Evolutionary conservation across 1,140 invertebrate species (phyloP).

Genomic region (Reticulitermes speratus): DNA sequence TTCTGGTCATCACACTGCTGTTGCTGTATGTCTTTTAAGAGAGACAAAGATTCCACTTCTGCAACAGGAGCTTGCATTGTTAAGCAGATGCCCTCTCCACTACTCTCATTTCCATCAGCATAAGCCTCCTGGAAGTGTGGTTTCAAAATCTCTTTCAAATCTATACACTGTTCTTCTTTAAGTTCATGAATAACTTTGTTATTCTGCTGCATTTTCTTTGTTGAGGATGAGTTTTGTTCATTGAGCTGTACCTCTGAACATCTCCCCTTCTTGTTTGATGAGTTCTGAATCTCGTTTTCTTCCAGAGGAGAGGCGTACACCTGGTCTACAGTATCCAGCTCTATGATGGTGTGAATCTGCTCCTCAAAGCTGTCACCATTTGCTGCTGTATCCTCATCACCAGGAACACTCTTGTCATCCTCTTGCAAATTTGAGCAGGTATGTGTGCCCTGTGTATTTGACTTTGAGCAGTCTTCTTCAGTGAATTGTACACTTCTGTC

Average conservation of each 20-base stretch:
- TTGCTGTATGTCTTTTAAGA: background rate
- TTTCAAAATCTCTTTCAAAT: background rate
- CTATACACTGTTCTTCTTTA: background rate
- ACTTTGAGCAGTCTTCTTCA: background rate
- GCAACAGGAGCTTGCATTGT: background rate
- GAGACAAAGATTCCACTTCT: background rate
- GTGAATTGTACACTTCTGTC: background rate
- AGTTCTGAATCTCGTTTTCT: constrained; percentile 29
- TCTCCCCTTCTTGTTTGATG: constrained; percentile 27
- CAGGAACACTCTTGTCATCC: constrained; percentile 1
- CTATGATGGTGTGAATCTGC: constrained; percentile 20
- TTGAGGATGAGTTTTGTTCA: constrained; percentile 23
- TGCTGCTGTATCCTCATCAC: background rate
- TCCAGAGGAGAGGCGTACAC: constrained; percentile 9
- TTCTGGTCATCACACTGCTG: background rate
- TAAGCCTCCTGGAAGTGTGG: background rate
- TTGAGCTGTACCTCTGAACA: constrained; percentile 24
- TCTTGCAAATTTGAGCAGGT: constrained; percentile 1
- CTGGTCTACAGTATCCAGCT: constrained; percentile 18
- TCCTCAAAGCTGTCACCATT: background rate
- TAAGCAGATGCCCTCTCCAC: background rate
- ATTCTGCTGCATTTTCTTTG: constrained; percentile 1
- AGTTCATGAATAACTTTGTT: background rate
- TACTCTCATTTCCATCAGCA: background rate
- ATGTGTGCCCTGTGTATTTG: background rate